Base-by-base conservation (phyloP, 1,140 invertebrate genomes). In the Elymnias hypermnestra region DNA sequence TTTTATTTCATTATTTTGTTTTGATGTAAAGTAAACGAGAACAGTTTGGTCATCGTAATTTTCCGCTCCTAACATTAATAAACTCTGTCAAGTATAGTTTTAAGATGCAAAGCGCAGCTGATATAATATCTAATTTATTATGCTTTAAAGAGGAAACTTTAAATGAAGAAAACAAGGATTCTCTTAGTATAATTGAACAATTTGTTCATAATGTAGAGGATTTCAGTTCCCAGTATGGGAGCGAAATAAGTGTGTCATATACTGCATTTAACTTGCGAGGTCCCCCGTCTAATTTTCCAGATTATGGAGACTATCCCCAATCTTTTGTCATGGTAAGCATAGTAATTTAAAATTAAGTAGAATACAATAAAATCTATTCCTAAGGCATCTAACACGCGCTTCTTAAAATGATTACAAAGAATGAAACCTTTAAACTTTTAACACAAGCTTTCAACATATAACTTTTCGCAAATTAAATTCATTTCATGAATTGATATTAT, bases 211-310 rank as follows among this genome's bases (percentile, higher is more conserved):
- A 72, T 65, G 93, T 97, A 14, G 78, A 91, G 33, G 93, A 94
- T 70, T 97, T 95, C 68, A 95, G 94, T 77, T 96, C 95, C 2
- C 94, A 96, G 77, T 97, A 97, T 86, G 95, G 95, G 35, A 94
- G 91, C 83, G 92, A 93, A 78, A 91, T 90, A 48, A 95, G 94
- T 82, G 92, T 96, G 70, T 96, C 94, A 0, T 97, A 97, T 66
- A 94, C 94, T 5, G 95, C 94, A 5, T 89, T 91, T 19, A 97
- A 97, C 83, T 88, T 97, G 51, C 90, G 92, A 45, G 95, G 95
- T 5, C 91, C 92, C 63, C 92, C 93, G 1, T 92, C 89, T 9
- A 94, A 95, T 74, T 97, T 92, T 88, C 95, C 95, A 1, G 89
- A 90, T 47, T 96, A 97, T 85, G 95, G 95, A 29, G 96, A 97